Conservation (phyloP, 2,113 vertebrate genomes). For the Phycodurus eques region DNA sequence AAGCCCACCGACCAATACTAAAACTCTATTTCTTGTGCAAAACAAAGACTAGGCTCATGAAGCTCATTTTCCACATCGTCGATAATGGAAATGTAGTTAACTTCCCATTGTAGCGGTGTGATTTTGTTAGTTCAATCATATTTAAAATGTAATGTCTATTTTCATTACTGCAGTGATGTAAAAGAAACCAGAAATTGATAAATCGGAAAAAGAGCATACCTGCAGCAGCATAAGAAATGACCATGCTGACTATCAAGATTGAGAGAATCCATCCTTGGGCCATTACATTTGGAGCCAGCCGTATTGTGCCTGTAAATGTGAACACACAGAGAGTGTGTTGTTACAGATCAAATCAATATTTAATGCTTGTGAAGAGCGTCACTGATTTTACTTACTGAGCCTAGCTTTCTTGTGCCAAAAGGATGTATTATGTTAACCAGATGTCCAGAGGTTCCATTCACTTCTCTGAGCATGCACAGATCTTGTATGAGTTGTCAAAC, state of each 20-base stretch:
- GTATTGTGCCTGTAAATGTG: slow-evolving; percentile 24
- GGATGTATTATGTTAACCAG: neutral
- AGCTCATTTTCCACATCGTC: too few species aligned
- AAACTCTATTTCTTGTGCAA: too few species aligned
- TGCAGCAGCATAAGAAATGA: neutral
- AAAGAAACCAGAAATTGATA: neutral
- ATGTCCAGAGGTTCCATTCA: neutral
- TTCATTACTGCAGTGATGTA: neutral
- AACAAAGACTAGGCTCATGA: too few species aligned
- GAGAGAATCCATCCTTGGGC: slow-evolving; percentile 41
- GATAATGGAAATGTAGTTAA: too few species aligned
- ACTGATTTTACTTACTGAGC: neutral
- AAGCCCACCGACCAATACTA: too few species aligned
- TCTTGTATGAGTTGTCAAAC: neutral
- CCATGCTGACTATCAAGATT: slow-evolving; percentile 32
- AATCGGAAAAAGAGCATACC: slow-evolving; percentile 29
- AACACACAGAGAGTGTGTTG: neutral
- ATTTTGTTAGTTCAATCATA: neutral
- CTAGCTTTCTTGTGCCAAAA: neutral
- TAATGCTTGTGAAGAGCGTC: neutral
- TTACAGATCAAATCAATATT: neutral
- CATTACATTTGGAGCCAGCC: slow-evolving; percentile 47
- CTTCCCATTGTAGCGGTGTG: too few species aligned
- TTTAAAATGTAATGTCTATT: neutral
- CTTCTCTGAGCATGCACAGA: neutral